Evolutionary conservation across 2,888 invertebrate species (phyloP).

Genomic region (Hofmannophila pseudospretella): DNA sequence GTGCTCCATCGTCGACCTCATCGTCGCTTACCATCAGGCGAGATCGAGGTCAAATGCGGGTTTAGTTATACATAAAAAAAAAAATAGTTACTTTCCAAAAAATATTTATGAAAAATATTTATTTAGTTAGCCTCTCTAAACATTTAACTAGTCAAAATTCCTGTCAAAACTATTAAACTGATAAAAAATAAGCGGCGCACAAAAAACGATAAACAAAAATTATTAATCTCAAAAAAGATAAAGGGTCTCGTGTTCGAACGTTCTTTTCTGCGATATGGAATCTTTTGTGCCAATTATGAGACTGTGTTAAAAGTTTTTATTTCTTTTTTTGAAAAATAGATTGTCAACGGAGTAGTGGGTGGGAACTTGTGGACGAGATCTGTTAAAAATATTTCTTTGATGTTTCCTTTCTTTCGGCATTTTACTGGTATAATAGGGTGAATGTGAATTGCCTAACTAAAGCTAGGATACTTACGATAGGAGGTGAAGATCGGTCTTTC

Average conservation of each 20-base stretch:
- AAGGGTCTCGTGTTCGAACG: conserved; percentile 48
- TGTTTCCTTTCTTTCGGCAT: neutral
- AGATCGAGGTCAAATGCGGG: too few relatives aligned
- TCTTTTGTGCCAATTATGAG: conserved; percentile 75
- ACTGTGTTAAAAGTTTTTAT: conserved; percentile 43
- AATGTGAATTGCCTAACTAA: too few relatives aligned
- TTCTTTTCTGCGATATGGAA: conserved; percentile 57
- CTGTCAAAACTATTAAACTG: conserved; percentile 44
- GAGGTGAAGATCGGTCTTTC: too few relatives aligned
- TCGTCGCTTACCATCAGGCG: too few relatives aligned
- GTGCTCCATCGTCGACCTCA: too few relatives aligned
- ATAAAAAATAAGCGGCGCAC: conserved; percentile 53
- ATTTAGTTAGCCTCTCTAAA: conserved; percentile 31
- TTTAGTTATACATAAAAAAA: too few relatives aligned
- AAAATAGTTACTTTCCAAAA: too few relatives aligned
- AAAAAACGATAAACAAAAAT: conserved; percentile 58
- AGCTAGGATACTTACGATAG: too few relatives aligned
- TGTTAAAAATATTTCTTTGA: neutral
- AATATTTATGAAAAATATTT: too few relatives aligned
- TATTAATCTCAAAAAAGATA: conserved; percentile 65
- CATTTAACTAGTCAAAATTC: conserved; percentile 28
- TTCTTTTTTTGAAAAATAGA: conserved; percentile 30
- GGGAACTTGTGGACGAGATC: conserved; percentile 47
- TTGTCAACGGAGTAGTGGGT: conserved; percentile 44
- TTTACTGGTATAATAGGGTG: too few relatives aligned